Evolutionary conservation across 2,888 invertebrate species (phyloP), one percentile per base, ranked within the genome.

Genomic region (Germaria angustata): DNA sequence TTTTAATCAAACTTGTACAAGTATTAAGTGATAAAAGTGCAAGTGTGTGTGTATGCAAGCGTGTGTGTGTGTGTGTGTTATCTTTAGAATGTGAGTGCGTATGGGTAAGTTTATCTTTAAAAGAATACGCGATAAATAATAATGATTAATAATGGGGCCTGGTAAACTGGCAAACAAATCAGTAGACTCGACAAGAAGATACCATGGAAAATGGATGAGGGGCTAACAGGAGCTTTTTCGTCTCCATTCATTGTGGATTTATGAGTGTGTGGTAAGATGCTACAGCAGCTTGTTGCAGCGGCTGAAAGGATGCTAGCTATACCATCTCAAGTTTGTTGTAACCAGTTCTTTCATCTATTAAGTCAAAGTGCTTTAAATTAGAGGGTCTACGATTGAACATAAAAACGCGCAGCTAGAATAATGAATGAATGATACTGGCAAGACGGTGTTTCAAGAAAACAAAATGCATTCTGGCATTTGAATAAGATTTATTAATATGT

Each of bases 111-210:
- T 5, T 15, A 7, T 51, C 2, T 36, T 17, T 32, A 24, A 17
- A 34, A 72, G 61, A 77, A 77, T 66, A 72, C 15, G 61, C 53
- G 46, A 72, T 68, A 68, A 77, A 46, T 55, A 68, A 66, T 77
- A 77, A 81, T 77, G 61, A 81, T 81, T 53, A 77, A 81, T 77
- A 81, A 78, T 81, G 53, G 73, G n/a, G 17, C n/a, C 55, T 73
- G 68, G 41, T 73, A 75, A 61, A 63, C 68, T 78, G 55, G 49
- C 59, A 80, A 73, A 66, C 72, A 80, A 80, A 79, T 79, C 72
- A 51, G 57, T 59, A 65, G 66, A 72, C 49, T 66, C 28, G 8
- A 51, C 28, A 28, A 61, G 13, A 59, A 49, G 59, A 22, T 53
- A 61, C 15, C 32, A 17, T 39, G 32, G 49, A 41, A 63, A 20